Base-by-base conservation (phyloP, 2,113 vertebrate genomes). In the Boleophthalmus pectinirostris region DNA sequence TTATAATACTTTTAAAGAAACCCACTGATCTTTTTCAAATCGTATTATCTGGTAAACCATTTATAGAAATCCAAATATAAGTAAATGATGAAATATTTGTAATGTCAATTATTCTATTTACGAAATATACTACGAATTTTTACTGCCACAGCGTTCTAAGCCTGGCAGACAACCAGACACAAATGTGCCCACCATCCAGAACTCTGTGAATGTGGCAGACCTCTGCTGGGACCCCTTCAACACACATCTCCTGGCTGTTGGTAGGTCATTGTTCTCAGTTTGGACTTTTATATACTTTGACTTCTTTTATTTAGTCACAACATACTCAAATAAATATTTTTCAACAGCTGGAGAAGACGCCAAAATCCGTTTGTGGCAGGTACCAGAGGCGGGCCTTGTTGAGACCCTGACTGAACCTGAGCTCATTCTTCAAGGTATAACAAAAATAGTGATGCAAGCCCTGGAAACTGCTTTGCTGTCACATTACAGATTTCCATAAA, bases 141-240 rank as follows among this genome's bases (percentile, higher is more conserved):
- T 57, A 13, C 51, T 63, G 35, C 66, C 66, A 51, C 87, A 99
- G 97, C 93, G 96, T 35, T 94, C 91, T 74, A 95, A 94, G 77
- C 93, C 96, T 0, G 97, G 98, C 46, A 95, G 94, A 45, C 92
- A 96, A 13, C 94, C 96, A 0, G 95, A 98, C 68, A 49, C 79
- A 0, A 82, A 93, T 0, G 0, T 96, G 70, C 95, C 96, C 84
- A 98, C 97, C 20, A 91, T 99, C 78, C 95, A 99, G 89, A 99
- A 99, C 0, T 86, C 95, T 0, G 80, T 86, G 0, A 95, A 93
- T 0, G 95, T 98, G 73, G 94, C 92, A 0, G 97, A 98, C 84
- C 91, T 99, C 66, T 90, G 82, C 56, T 99, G 97, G 97, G 97
- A 99, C 83, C 97, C 98, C 29, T 99, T 98, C 0, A 82, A 98